Evolutionary conservation across 2,888 invertebrate genomes (phyloP).

Genomic region (Fabriciana adippe): DNA sequence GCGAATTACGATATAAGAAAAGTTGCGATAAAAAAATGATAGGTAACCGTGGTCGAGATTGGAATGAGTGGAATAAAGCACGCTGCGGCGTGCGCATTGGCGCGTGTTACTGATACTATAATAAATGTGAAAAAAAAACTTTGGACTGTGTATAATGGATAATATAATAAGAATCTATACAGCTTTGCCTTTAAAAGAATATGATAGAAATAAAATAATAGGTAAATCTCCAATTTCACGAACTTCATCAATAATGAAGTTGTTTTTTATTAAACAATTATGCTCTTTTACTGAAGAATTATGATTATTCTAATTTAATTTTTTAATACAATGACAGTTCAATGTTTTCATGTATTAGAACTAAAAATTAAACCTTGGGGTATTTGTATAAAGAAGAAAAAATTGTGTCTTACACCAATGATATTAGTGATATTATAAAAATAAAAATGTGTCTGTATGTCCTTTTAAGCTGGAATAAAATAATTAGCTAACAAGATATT

Average conservation of each 20-base stretch:
- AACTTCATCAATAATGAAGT: not conserved
- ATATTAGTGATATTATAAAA: no score
- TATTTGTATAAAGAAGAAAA: no score
- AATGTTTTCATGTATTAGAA: no score
- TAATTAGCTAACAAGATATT: no score
- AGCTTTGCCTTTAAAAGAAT: not conserved
- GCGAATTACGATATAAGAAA: conserved; percentile 30
- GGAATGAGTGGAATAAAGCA: conserved; percentile 51
- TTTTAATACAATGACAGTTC: no score
- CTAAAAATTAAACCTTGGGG: no score
- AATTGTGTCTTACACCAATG: no score
- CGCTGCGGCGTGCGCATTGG: conserved; percentile 45
- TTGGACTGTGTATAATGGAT: conserved; percentile 34
- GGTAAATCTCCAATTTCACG: not conserved
- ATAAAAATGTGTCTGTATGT: no score
- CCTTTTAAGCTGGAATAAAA: no score
- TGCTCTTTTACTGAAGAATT: no score
- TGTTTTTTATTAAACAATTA: not conserved
- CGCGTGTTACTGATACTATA: conserved; percentile 39
- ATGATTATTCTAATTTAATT: no score
- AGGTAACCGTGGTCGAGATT: conserved; percentile 47
- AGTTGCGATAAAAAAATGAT: conserved; percentile 42
- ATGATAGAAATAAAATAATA: not conserved
- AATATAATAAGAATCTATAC: conserved; percentile 23
- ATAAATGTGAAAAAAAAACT: conserved; percentile 36